Percentiles rank a stretch among this genome's conserved stretches.
Conservation (phyloP, 2,113 vertebrate genomes). For the Eptesicus fuscus region DNA sequence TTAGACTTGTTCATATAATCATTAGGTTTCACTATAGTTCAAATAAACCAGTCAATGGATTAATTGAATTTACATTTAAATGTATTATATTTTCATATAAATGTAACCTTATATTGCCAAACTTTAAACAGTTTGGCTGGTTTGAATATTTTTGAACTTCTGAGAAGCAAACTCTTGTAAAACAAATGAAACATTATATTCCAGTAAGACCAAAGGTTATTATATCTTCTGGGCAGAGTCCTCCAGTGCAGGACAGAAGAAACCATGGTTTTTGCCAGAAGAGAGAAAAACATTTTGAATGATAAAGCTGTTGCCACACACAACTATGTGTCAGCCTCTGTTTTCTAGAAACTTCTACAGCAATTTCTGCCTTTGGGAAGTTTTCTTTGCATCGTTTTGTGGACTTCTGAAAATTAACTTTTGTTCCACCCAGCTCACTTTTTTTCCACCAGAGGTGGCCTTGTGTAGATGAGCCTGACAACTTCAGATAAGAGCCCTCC, state of each 20-base stretch:
- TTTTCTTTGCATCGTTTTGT: neutral
- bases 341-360: neutral
- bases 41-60: constrained; percentile 50
- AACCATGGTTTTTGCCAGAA: neutral
- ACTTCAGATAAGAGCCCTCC: neutral
- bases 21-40: constrained; percentile 55
- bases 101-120: constrained; percentile 36
- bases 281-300: neutral
- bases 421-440: neutral
- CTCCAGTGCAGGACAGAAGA: neutral
- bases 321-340: neutral
- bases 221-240: neutral
- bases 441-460: neutral
- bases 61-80: constrained; percentile 55
- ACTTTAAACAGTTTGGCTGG: constrained; percentile 42
- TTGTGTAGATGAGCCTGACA: no score
- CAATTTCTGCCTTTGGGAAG: neutral
- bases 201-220: constrained; percentile 11
- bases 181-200: constrained; percentile 10
- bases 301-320: neutral
- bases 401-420: neutral
- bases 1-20: constrained; percentile 59
- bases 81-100: constrained; percentile 60
- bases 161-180: constrained; percentile 36
- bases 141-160: constrained; percentile 55